Conservation (phyloP, 2,888 invertebrate species). For the Melitaea athalia region DNA sequence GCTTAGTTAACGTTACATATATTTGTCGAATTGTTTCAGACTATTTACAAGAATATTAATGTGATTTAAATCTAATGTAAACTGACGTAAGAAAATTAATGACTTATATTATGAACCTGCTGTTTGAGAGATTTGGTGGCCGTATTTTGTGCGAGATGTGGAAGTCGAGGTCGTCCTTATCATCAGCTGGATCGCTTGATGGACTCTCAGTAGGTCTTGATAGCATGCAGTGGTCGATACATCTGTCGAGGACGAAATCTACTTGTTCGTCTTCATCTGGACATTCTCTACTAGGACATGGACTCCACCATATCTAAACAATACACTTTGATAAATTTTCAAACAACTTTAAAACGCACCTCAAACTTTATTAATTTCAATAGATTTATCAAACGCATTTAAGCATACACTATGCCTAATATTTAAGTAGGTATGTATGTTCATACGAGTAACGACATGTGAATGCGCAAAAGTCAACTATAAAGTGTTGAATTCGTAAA, state of each 20-base stretch:
- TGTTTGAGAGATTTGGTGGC: conserved; percentile 67
- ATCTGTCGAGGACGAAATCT: conserved; percentile 87
- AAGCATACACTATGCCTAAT: background rate
- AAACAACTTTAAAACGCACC: background rate
- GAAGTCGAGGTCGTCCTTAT: conserved; percentile 80
- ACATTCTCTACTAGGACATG: conserved; percentile 90
- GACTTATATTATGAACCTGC: conserved; percentile 50
- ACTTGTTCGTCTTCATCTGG: conserved; percentile 88
- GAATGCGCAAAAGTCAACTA: background rate
- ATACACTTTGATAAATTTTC: background rate
- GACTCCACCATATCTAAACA: conserved; percentile 90
- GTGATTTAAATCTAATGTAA: conserved; percentile 25
- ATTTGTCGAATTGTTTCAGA: conserved; percentile 47
- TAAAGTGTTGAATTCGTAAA: conserved; percentile 11
- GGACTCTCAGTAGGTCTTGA: conserved; percentile 71
- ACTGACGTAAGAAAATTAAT: conserved; percentile 28
- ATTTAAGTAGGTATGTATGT: no score
- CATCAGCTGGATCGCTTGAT: conserved; percentile 65
- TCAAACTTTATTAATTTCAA: background rate
- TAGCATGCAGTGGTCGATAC: conserved; percentile 87
- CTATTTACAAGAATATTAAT: conserved; percentile 48
- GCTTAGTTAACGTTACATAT: conserved; percentile 46
- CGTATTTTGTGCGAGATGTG: conserved; percentile 78
- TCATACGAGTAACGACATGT: background rate
- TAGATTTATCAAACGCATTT: background rate